Evolutionary conservation across 2,888 invertebrate genomes (phyloP), one percentile per base, ranked within the genome.

Genomic region (Plebejus argus): DNA sequence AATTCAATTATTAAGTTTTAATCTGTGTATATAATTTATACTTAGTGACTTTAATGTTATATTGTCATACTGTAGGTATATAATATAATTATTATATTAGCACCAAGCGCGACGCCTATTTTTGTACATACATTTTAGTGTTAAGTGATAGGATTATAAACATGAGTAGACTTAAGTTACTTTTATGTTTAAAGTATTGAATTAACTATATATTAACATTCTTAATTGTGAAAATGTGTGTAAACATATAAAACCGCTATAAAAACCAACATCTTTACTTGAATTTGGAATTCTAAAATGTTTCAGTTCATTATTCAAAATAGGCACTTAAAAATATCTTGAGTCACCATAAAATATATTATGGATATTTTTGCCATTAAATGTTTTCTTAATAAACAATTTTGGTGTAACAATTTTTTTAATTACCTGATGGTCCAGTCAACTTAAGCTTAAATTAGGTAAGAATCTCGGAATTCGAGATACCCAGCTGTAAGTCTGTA

Each of bases 121-220:
- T 77, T 66, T 77, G 72, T 77, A 77, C 74, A 77, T 74, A 77
- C 15, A 35, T 45, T 77, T 45, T 28, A 23, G n/a, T 49, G 53
- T 23, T 72, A 49, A 71, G 71, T n/a, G 18, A 53, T 45, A 28
- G 49, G 20, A 45, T 72, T 71, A n/a, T 71, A 71, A 35, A 39
- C n/a, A 49, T 28, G 20, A 49, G 7, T 74, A 74, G 53, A 18
- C 20, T 53, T 45, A 49, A 74, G 53, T 74, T 74, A 28, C 10
- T 33, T 49, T 49, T 72, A 72, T 49, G 74, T 28, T 45, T 23
- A 49, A 74, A 74, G 74, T 74, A 74, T 72, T 74, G 28, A 33
- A 71, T 35, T 58, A 28, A 1, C 28, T 28, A 28, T 66, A 23
- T 8, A 58, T 23, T 66, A 66, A 66, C 66, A 33, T 66, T 66